Evolutionary conservation across 2,888 invertebrate species (phyloP).

Genomic region (Aelia acuminata): DNA sequence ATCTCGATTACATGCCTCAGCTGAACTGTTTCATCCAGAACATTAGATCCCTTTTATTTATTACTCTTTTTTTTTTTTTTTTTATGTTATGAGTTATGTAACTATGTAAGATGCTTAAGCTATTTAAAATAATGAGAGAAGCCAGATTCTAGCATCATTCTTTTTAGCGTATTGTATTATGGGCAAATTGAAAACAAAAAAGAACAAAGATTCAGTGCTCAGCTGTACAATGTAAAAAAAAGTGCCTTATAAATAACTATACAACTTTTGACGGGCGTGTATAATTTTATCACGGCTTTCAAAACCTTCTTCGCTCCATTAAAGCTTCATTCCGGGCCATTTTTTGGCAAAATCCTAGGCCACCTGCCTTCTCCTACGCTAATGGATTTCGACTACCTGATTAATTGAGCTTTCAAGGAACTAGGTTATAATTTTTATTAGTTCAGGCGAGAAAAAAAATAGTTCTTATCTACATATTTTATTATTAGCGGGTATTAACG

Average conservation of each 20-base stretch:
- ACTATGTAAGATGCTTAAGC: not conserved
- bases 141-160: not conserved
- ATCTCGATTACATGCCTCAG: slow-evolving; percentile 9
- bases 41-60: not conserved
- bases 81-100: not conserved
- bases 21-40: slow-evolving; percentile 38
- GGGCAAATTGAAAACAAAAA: not conserved
- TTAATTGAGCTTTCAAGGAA: not conserved
- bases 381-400: not conserved
- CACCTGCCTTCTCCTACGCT: not conserved
- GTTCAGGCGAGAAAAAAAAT: too few relatives aligned
- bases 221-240: slow-evolving; percentile 4
- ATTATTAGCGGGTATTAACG: too few relatives aligned
- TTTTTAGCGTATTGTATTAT: slow-evolving; percentile 2
- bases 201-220: not conserved
- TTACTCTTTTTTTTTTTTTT: not conserved
- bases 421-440: not conserved
- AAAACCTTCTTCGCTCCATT: slow-evolving; percentile 8
- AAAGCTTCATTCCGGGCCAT: not conserved
- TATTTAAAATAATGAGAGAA: not conserved
- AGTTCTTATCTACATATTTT: too few relatives aligned
- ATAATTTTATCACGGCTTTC: slow-evolving; percentile 24
- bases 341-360: not conserved
- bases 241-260: slow-evolving; percentile 20
- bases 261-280: slow-evolving; percentile 36